Evolutionary conservation across 2,888 invertebrate species (phyloP).

Genomic region (Acronicta aceris): DNA sequence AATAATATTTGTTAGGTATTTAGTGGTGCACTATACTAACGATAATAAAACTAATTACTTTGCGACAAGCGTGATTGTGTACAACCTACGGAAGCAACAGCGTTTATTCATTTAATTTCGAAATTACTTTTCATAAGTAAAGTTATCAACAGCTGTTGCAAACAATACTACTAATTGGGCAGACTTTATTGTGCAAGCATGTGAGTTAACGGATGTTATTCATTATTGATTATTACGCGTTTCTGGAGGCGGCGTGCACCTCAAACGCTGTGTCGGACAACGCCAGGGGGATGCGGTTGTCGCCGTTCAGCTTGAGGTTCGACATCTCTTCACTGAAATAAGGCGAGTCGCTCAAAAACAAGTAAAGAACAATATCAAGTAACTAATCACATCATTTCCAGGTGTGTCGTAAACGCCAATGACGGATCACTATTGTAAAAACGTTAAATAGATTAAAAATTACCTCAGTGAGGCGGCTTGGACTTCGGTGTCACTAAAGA

Average conservation of each 20-base stretch:
- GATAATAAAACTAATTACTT: slow-evolving; percentile 29
- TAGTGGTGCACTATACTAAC: slow-evolving; percentile 36
- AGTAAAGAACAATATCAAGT: slow-evolving; percentile 22
- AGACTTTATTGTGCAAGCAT: slow-evolving; percentile 68
- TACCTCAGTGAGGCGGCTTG: slow-evolving; percentile 91
- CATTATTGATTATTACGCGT: slow-evolving; percentile 80
- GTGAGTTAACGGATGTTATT: slow-evolving; percentile 62
- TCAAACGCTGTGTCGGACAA: slow-evolving; percentile 87
- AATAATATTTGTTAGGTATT: slow-evolving; percentile 24
- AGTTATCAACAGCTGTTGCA: neutral
- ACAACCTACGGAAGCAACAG: slow-evolving; percentile 38
- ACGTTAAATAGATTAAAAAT: slow-evolving; percentile 54
- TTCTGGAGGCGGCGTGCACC: slow-evolving; percentile 87
- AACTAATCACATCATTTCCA: neutral
- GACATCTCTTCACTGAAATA: slow-evolving; percentile 88
- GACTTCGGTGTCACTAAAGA: slow-evolving; percentile 98
- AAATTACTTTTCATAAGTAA: slow-evolving; percentile 19
- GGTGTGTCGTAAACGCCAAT: slow-evolving; percentile 12
- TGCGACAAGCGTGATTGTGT: slow-evolving; percentile 51
- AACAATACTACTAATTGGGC: slow-evolving; percentile 45
- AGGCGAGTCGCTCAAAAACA: slow-evolving; percentile 64
- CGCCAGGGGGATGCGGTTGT: slow-evolving; percentile 87
- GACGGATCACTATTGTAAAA: neutral
- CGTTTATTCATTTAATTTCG: slow-evolving; percentile 14
- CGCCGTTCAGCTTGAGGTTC: slow-evolving; percentile 85